A percentile compares a stretch with the other conserved stretches of the same genome.
Conservation (phyloP, 2,888 invertebrate genomes). For the Endotricha flammealis region DNA sequence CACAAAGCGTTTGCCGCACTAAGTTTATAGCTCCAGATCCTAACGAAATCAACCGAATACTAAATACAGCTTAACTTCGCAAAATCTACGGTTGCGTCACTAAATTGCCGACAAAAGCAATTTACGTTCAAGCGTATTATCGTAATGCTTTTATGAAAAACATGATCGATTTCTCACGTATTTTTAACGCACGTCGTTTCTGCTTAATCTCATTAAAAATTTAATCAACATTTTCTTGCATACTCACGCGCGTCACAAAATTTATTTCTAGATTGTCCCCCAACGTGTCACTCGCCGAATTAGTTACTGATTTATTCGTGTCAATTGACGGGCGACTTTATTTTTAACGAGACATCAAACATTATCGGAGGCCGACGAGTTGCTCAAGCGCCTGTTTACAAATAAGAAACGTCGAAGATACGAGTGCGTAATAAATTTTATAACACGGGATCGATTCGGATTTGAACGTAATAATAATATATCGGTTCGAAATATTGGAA, state of each 20-base stretch:
- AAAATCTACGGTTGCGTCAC: conserved; percentile 11
- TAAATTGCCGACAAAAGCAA: conserved; percentile 9
- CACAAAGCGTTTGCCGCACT: conserved; percentile 47
- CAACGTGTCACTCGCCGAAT: conserved; percentile 68
- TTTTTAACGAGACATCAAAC: conserved; percentile 77
- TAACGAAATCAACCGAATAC: conserved; percentile 32
- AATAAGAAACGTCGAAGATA: conserved; percentile 68
- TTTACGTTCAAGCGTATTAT: conserved; percentile 19
- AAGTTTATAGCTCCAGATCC: conserved; percentile 41
- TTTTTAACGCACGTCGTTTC: conserved; percentile 24
- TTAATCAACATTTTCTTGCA: conserved; percentile 50
- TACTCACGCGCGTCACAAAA: conserved; percentile 44
- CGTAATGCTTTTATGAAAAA: no score
- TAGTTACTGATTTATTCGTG: conserved; percentile 69
- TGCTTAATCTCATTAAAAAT: conserved; percentile 65
- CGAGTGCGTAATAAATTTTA: conserved; percentile 76
- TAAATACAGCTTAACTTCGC: conserved; percentile 3
- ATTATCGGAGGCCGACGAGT: conserved; percentile 62
- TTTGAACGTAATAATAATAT: conserved; percentile 76
- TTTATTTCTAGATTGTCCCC: conserved; percentile 60
- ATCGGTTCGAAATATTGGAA: conserved; percentile 73
- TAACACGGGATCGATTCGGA: conserved; percentile 70
- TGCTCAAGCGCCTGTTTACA: conserved; percentile 72
- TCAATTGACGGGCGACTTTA: conserved; percentile 68
- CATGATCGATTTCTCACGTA: conserved; percentile 26